Evolutionary conservation across 1,140 invertebrate species (phyloP).

Genomic region (Aporrectodea caliginosa): DNA sequence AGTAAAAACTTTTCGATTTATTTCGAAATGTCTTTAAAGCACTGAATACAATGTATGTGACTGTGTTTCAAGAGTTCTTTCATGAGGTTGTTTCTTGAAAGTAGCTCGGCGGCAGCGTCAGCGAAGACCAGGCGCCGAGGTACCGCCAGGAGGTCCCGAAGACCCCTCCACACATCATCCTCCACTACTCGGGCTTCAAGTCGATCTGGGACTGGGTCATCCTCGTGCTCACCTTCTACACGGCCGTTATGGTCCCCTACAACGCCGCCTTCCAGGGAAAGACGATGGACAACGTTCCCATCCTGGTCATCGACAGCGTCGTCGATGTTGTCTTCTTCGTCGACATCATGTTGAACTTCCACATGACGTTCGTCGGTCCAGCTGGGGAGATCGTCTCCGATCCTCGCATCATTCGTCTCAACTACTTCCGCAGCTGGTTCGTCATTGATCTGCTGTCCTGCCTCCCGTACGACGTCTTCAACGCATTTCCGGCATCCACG

Average conservation of each 20-base stretch:
- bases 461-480: conserved; percentile 99
- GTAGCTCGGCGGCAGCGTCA: conserved; percentile 65
- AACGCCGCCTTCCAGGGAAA: conserved; percentile 99
- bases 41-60: too few relatives aligned
- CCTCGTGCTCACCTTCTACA: conserved; percentile 87
- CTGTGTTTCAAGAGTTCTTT: too few relatives aligned
- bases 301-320: conserved; percentile 85
- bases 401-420: conserved; percentile 93
- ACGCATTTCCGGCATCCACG: conserved; percentile 62
- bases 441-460: conserved; percentile 98
- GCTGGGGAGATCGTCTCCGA: conserved; percentile 77
- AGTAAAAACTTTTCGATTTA: too few relatives aligned
- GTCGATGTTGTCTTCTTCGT: conserved; percentile 99
- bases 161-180: conserved; percentile 96
- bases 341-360: conserved; percentile 99
- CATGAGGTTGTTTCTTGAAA: too few relatives aligned
- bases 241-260: conserved; percentile 74
- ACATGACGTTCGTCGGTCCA: conserved; percentile 98
- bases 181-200: conserved; percentile 98
- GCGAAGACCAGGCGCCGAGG: conserved; percentile 94
- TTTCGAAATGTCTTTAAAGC: too few relatives aligned
- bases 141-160: conserved; percentile 99
- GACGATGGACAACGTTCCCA: conserved; percentile 94
- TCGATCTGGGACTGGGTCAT: conserved; percentile 97
- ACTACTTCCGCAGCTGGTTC: conserved; percentile 98